A percentile compares a stretch with the other conserved stretches of the same genome.
These are phyloP conservation scores for Drosophila kurseongensis DNA, from an alignment of 1,140 invertebrate genomes.

Conservation along the genomic window DNA sequence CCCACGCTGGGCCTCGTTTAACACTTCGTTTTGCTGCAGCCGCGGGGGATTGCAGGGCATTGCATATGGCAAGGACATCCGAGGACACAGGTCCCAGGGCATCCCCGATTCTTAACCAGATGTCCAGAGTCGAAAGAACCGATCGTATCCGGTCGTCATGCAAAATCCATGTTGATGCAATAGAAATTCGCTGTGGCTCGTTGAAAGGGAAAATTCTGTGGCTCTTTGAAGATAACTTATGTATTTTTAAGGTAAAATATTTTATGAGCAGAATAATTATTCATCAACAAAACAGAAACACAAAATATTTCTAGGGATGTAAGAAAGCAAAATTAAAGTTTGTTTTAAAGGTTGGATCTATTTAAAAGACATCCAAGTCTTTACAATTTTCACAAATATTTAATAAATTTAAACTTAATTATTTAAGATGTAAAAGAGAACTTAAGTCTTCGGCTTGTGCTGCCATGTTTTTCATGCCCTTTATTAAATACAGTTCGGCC, in stretches of 20 bases:
- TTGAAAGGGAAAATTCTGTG: background rate
- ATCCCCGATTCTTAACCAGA: constrained; percentile 26
- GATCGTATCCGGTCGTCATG: constrained; percentile 42
- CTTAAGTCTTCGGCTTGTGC: background rate
- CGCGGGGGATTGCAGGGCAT: constrained; percentile 58
- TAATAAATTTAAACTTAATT: too few species aligned
- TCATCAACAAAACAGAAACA: too few species aligned
- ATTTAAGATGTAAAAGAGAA: background rate
- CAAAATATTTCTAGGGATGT: too few species aligned
- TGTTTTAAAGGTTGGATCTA: too few species aligned
- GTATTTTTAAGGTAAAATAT: too few species aligned
- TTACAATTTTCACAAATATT: too few species aligned
- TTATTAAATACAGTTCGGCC: background rate
- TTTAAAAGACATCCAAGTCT: too few species aligned
- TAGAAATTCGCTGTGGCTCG: constrained; percentile 55
- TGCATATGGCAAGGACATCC: constrained; percentile 34
- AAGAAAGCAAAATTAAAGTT: too few species aligned
- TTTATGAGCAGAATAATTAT: too few species aligned
- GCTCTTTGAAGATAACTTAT: background rate
- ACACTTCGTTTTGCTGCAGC: constrained; percentile 61
- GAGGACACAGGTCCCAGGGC: constrained; percentile 15
- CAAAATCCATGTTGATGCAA: constrained; percentile 67
- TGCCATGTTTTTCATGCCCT: background rate
- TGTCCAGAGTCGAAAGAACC: constrained; percentile 20
- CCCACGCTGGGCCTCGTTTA: constrained; percentile 73